Evolutionary conservation across 2,797 vertebrate genomes (phyloP), one percentile per base, ranked within the genome.

Genomic region (Eupleurogrammus muticus): DNA sequence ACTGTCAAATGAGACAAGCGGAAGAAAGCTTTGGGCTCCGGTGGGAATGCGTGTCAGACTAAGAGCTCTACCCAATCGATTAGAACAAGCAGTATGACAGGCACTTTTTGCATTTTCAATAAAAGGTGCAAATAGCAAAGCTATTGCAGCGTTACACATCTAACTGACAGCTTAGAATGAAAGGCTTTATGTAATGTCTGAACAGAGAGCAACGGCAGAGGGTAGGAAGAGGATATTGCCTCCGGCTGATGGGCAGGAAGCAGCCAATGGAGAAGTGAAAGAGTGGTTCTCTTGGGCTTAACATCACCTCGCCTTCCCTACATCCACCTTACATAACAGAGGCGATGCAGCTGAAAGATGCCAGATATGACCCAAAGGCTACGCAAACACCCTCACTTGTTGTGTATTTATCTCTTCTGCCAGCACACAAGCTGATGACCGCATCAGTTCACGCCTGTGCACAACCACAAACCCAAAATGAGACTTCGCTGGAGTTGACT

Each of bases 121-220:
- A 53, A 77, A 75, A 61, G 48, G 62, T 64, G 19, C 54, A 72
- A 66, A 69, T 60, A 70, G 47, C 56, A 54, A 19, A 50, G 24
- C 46, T 47, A 42, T 21, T 52, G 42, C 56, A 53, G 23, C 51
- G 20, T 48, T 48, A 66, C 68, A 66, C 7, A 21, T 69, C 61
- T 77, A 50, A 69, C 67, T 71, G 76, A 84, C 73, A 79, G 58
- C 76, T 50, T 53, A 73, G 67, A 79, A 64, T 54, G 57, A 85
- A 80, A 70, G 2, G 60, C 47, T 70, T 85, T 73, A 84, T 60
- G 55, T 80, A 88, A 87, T 9, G n/a, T 62, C 65, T 83, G 62
- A 76, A 76, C 73, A 59, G 36, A 52, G 52, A 65, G 66, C 57
- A 61, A 80, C 44, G 61, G 73, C 70, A 76, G 66, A 64, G 47